Conservation (phyloP, 1,140 invertebrate species). For the Hirudo medicinalis region DNA sequence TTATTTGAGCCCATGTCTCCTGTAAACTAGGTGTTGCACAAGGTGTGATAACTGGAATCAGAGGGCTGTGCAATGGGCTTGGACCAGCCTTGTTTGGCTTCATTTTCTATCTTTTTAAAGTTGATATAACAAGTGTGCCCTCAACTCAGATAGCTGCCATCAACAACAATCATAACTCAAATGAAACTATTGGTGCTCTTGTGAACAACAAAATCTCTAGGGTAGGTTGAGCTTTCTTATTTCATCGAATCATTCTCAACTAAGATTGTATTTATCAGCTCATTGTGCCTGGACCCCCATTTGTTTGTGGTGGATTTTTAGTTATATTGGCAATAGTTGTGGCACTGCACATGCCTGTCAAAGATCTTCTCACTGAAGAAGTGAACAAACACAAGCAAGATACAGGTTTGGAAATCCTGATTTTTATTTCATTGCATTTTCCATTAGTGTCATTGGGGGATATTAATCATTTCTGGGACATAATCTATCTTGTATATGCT, state of each 20-base stretch:
- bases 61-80: slow-evolving; percentile 82
- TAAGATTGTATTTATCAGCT: slow-evolving; percentile 38
- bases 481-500: too few relatives aligned
- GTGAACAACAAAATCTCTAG: too few relatives aligned
- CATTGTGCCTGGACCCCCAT: slow-evolving; percentile 92
- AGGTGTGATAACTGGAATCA: slow-evolving; percentile 77
- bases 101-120: slow-evolving; percentile 96
- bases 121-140: slow-evolving; percentile 71
- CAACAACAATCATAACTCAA: not conserved
- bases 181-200: not conserved
- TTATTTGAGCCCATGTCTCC: too few relatives aligned
- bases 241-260: too few relatives aligned
- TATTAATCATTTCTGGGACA: too few relatives aligned
- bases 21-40: slow-evolving; percentile 65
- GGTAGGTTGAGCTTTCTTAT: too few relatives aligned
- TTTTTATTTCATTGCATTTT: too few relatives aligned
- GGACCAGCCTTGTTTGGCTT: slow-evolving; percentile 92
- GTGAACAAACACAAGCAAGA: too few relatives aligned
- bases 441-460: too few relatives aligned
- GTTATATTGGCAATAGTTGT: slow-evolving; percentile 87
- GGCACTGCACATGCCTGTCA: slow-evolving; percentile 67
- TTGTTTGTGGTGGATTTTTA: slow-evolving; percentile 90
- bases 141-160: not conserved
- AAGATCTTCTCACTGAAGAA: too few relatives aligned
- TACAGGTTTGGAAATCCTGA: too few relatives aligned